phyloP scores from a whole-genome alignment of 2,888 invertebrate genomes.

The Lissonota sp. region DNA sequence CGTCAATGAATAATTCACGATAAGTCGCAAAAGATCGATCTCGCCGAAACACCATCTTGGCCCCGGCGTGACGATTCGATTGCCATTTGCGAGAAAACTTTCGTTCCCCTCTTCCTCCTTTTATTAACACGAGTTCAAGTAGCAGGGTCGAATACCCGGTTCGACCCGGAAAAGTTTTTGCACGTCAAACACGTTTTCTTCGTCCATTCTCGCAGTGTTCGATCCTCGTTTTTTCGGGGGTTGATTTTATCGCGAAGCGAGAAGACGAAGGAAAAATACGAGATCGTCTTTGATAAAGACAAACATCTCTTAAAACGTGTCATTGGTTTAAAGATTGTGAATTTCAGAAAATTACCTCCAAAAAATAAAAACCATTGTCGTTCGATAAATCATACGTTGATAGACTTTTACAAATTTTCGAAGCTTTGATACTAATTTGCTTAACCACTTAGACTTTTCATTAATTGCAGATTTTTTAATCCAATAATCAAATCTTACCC shows the following conservation, averaged over 20 bases:
- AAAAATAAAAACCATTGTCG: too few relatives aligned
- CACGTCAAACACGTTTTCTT: slow-evolving; percentile 48
- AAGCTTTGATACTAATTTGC: too few relatives aligned
- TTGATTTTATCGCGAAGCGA: slow-evolving; percentile 28
- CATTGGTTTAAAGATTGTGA: too few relatives aligned
- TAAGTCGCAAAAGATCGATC: slow-evolving; percentile 55
- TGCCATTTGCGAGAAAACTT: slow-evolving; percentile 42
- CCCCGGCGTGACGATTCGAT: slow-evolving; percentile 36
- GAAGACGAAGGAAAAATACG: slow-evolving; percentile 3
- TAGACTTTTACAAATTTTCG: too few relatives aligned
- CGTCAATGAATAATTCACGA: slow-evolving; percentile 55
- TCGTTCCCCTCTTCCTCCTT: slow-evolving; percentile 9
- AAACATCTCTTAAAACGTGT: not conserved
- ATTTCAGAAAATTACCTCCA: too few relatives aligned
- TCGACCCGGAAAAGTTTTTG: slow-evolving; percentile 20
- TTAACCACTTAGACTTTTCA: too few relatives aligned
- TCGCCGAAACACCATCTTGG: slow-evolving; percentile 13
- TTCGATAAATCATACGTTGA: too few relatives aligned
- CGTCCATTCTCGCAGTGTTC: slow-evolving; percentile 9
- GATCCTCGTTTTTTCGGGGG: not conserved
- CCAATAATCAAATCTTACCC: too few relatives aligned
- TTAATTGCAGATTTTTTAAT: too few relatives aligned
- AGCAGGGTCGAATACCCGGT: slow-evolving; percentile 19
- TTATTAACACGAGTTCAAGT: slow-evolving; percentile 36
- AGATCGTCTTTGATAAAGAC: slow-evolving; percentile 35